Evolutionary conservation across 2,888 invertebrate species (phyloP).

Genomic region (Psylliodes chrysocephalus): DNA sequence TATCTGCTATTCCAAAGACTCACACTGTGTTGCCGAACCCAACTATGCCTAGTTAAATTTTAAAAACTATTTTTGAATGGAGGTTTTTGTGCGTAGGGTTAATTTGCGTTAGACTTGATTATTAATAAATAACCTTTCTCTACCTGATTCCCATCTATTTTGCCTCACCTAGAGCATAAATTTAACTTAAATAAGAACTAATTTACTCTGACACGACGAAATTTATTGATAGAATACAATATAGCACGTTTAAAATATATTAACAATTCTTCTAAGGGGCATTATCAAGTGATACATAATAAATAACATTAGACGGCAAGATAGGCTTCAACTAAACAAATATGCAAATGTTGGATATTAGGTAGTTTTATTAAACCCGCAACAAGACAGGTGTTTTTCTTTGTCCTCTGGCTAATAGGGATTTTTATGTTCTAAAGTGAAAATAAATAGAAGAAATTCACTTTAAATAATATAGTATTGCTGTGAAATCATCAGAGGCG

Average conservation of each 20-base stretch:
- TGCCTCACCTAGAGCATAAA: constrained; percentile 17
- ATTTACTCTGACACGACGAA: constrained; percentile 11
- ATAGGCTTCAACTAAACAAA: constrained; percentile 4
- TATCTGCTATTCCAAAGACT: too few relatives aligned
- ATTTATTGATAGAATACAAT: constrained; percentile 11
- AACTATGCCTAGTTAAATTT: too few relatives aligned
- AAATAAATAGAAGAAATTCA: too few relatives aligned
- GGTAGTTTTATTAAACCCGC: neutral
- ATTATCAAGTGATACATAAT: constrained; percentile 1
- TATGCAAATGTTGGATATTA: constrained; percentile 5
- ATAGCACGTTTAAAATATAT: neutral
- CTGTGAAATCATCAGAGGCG: too few relatives aligned
- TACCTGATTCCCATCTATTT: too few relatives aligned
- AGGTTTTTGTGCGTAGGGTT: too few relatives aligned
- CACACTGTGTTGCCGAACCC: too few relatives aligned
- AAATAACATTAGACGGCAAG: neutral
- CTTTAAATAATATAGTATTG: too few relatives aligned
- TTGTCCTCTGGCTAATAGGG: neutral
- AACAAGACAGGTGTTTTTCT: neutral
- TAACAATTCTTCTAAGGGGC: constrained; percentile 3
- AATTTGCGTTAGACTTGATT: too few relatives aligned
- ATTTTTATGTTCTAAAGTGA: too few relatives aligned
- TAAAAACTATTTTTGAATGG: too few relatives aligned
- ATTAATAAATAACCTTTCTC: too few relatives aligned
- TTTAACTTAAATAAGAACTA: constrained; percentile 16